These are phyloP conservation scores for Anthoptus insignis DNA, from an alignment of 2,888 invertebrate species.

Conservation along the genomic window DNA sequence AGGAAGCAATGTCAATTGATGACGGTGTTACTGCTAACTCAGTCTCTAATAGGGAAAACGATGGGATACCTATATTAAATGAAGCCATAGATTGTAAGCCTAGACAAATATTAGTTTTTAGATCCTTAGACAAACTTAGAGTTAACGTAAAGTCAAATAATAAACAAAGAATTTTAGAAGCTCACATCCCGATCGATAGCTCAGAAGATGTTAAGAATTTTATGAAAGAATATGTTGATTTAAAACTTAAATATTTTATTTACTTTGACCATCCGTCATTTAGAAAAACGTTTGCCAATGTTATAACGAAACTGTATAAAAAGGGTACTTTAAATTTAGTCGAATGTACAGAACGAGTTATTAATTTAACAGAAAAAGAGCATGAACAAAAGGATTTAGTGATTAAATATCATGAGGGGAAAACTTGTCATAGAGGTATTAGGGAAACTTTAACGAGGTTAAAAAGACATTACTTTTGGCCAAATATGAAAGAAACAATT, in stretches of 20 bases:
- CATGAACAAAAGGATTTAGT: slow-evolving; percentile 30
- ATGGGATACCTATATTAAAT: slow-evolving; percentile 49
- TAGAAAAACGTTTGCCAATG: not conserved
- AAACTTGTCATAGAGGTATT: too few species aligned
- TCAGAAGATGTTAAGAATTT: slow-evolving; percentile 3
- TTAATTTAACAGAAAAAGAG: slow-evolving; percentile 27
- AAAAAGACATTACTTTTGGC: slow-evolving; percentile 32
- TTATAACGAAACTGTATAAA: not conserved
- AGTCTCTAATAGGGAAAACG: slow-evolving; percentile 30
- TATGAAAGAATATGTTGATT: slow-evolving; percentile 45
- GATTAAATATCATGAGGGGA: too few species aligned
- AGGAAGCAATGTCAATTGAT: slow-evolving; percentile 1
- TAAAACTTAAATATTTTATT: slow-evolving; percentile 7
- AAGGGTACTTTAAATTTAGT: slow-evolving; percentile 32
- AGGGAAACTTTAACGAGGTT: slow-evolving; percentile 24
- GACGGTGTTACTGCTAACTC: slow-evolving; percentile 14
- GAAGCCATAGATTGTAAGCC: slow-evolving; percentile 54
- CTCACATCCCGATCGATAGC: slow-evolving; percentile 41
- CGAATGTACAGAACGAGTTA: slow-evolving; percentile 51
- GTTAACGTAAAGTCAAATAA: slow-evolving; percentile 5
- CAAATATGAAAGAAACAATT: slow-evolving; percentile 42
- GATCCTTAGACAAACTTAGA: slow-evolving; percentile 44
- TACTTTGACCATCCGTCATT: slow-evolving; percentile 5
- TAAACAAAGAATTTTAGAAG: slow-evolving; percentile 52
- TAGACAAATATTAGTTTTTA: slow-evolving; percentile 50